Evolutionary conservation across 2,888 invertebrate species (phyloP), one percentile per base, ranked within the genome.

Genomic region (Coelogynopora nodosa): DNA sequence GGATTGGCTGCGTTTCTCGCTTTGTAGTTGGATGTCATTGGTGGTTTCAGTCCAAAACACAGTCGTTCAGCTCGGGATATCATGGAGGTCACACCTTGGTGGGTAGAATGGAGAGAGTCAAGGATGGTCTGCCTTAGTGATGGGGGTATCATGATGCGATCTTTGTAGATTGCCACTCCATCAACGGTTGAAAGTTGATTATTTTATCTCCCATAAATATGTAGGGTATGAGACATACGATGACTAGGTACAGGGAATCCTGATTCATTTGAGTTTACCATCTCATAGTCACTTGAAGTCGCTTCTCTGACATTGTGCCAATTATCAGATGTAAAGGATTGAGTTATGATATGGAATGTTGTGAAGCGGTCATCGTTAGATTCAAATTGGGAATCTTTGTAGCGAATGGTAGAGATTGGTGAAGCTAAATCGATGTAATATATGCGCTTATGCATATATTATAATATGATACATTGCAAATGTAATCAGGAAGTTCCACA

Each of bases 41-140:
- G 81, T 80, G 23, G 23, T 80, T 23, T 23, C 49, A 49, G 49
- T 5, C 49, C 49, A 49, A 13, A 49, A 49, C 49, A 49, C 49
- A 13, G 49, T 13, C 10, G 49, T n/a, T n/a, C n/a, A n/a, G n/a
- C n/a, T n/a, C n/a, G n/a, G n/a, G n/a, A n/a, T n/a, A n/a, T n/a
- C n/a, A n/a, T n/a, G n/a, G n/a, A n/a, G n/a, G n/a, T n/a, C n/a
- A 49, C 88, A 5, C 89, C 89, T 86, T 89, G 89, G 81, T 89
- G 89, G 23, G 89, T 89, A 13, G 89, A 87, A 81, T 90, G 89
- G 0, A 89, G 87, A 18, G 49, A 49, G 18, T n/a, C n/a, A 89
- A 89, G 80, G 0, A 89, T 83, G 10, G 87, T 86, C 0, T 67
- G 5, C 13, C 89, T 49, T 5, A 89, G 89, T 0, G 88, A 82